These are phyloP conservation scores for Muntiacus muntjak DNA, from an alignment of 2,113 vertebrate species.

Conservation along the genomic window DNA sequence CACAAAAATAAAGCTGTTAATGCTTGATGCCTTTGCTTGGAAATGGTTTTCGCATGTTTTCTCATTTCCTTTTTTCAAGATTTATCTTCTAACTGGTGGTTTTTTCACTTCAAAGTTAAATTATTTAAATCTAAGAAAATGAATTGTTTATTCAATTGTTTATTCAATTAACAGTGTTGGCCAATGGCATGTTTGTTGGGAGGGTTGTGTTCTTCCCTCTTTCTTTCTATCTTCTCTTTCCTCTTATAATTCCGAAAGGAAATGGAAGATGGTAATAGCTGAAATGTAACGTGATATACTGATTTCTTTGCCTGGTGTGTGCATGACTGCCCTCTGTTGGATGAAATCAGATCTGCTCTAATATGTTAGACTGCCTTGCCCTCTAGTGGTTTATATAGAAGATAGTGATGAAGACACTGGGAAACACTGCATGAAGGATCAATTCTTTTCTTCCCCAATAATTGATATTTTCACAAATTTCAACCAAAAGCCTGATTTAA, in stretches of 20 bases:
- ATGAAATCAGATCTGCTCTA: conserved; percentile 18
- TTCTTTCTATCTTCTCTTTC: neutral
- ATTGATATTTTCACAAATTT: conserved; percentile 7
- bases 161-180: neutral
- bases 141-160: conserved; percentile 19
- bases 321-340: conserved; percentile 13
- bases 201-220: neutral
- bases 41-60: conserved; percentile 32
- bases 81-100: neutral
- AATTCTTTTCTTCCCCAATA: neutral
- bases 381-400: conserved; percentile 46
- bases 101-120: conserved; percentile 47
- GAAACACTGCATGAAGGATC: neutral
- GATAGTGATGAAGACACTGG: neutral
- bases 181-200: conserved; percentile 23
- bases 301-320: neutral
- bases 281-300: neutral
- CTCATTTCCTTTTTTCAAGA: conserved; percentile 16
- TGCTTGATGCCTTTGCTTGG: conserved; percentile 31
- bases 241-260: neutral
- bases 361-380: conserved; percentile 39
- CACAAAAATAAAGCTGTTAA: conserved; percentile 27
- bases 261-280: neutral
- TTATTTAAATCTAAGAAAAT: conserved; percentile 20
- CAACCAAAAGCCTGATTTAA: neutral